Percentiles rank a stretch among this genome's conserved stretches.
Evolutionary conservation across 2,797 vertebrate genomes (phyloP).

Genomic region (Lates japonicus): DNA sequence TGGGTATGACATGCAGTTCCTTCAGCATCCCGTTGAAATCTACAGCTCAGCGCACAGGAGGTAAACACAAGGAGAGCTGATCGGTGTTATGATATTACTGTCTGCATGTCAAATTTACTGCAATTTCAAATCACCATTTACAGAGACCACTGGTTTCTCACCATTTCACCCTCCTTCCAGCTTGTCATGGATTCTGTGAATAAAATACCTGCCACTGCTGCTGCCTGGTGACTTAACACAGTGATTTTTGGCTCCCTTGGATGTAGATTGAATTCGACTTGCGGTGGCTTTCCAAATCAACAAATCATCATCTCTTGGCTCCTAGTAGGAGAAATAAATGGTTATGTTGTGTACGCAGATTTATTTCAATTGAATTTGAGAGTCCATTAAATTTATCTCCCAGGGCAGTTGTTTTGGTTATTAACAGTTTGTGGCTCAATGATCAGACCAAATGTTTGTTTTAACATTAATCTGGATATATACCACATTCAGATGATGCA

Average conservation of each 20-base stretch:
- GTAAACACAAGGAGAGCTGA: not conserved
- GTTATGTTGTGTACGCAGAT: slow-evolving; percentile 52
- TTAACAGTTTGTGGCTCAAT: slow-evolving; percentile 29
- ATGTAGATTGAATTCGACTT: slow-evolving; percentile 66
- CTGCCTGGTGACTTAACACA: slow-evolving; percentile 35
- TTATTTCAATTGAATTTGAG: slow-evolving; percentile 62
- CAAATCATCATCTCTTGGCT: slow-evolving; percentile 60
- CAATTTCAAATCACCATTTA: slow-evolving; percentile 17
- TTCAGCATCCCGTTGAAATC: slow-evolving; percentile 5
- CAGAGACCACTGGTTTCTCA: not conserved
- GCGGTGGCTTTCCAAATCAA: slow-evolving; percentile 68
- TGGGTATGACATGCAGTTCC: not conserved
- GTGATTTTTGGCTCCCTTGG: slow-evolving; percentile 48
- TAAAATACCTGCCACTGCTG: slow-evolving; percentile 42
- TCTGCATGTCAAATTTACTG: slow-evolving; percentile 35
- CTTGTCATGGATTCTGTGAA: slow-evolving; percentile 37
- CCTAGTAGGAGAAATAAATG: slow-evolving; percentile 17
- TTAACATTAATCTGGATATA: slow-evolving; percentile 15
- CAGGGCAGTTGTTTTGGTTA: slow-evolving; percentile 46
- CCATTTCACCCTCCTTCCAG: not conserved
- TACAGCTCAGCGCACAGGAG: slow-evolving; percentile 3
- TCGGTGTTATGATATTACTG: slow-evolving; percentile 37
- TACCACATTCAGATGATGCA: not conserved
- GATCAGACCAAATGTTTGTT: slow-evolving; percentile 13
- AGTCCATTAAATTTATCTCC: slow-evolving; percentile 50